These are phyloP conservation scores for Cheilosia grossa DNA, from an alignment of 2,888 invertebrate species.

Conservation along the genomic window DNA sequence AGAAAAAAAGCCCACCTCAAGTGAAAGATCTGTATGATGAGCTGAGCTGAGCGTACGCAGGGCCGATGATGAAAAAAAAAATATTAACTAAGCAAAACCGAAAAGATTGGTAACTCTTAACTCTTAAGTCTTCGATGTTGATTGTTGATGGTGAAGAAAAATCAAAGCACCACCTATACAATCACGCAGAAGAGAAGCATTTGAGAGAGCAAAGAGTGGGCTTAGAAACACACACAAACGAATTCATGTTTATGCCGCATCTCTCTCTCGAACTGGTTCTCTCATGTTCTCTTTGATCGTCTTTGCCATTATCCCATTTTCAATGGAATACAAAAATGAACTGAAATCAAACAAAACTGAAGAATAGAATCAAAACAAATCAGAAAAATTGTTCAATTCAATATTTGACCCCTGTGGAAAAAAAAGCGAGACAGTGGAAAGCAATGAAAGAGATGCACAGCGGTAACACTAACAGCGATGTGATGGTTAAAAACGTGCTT, in stretches of 20 bases:
- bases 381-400: slow-evolving; percentile 65
- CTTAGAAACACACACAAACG: slow-evolving; percentile 35
- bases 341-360: slow-evolving; percentile 66
- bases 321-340: slow-evolving; percentile 44
- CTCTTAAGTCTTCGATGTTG: slow-evolving; percentile 3
- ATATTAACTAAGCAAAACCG: background rate
- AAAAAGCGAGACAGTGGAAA: slow-evolving; percentile 21
- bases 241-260: background rate
- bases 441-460: slow-evolving; percentile 52
- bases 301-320: slow-evolving; percentile 14
- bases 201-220: slow-evolving; percentile 11
- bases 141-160: background rate
- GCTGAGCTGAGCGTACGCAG: slow-evolving; percentile 4
- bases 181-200: background rate
- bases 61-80: background rate
- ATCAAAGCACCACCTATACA: slow-evolving; percentile 23
- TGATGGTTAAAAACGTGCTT: slow-evolving; percentile 54
- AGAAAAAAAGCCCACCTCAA: background rate
- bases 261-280: background rate
- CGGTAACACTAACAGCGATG: slow-evolving; percentile 38
- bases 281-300: slow-evolving; percentile 13
- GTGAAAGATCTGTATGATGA: slow-evolving; percentile 5
- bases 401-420: slow-evolving; percentile 62
- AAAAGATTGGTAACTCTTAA: slow-evolving; percentile 27
- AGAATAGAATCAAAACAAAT: slow-evolving; percentile 74